Conservation (phyloP, 2,888 invertebrate genomes). For the Athripsodes cinereus region DNA sequence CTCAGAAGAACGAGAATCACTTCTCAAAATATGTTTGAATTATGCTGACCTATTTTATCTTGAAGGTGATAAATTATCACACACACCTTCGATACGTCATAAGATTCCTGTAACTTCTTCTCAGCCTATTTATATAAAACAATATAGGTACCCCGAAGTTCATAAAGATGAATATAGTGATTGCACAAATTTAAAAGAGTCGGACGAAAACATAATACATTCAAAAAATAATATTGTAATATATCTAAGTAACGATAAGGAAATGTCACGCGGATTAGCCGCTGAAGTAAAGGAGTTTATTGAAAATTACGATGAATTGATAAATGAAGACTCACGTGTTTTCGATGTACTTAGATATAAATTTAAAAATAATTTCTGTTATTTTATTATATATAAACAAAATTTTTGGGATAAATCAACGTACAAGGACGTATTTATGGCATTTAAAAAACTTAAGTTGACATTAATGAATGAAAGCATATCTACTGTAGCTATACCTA, state of each 20-base stretch:
- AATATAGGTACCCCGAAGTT: no score
- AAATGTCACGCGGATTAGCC: background rate
- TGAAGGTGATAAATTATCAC: no score
- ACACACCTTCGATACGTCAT: no score
- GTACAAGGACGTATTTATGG: slow-evolving; percentile 28
- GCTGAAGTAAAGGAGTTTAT: background rate
- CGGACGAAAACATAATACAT: background rate
- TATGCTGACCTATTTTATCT: no score
- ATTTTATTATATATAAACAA: slow-evolving; percentile 22
- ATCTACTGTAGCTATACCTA: slow-evolving; percentile 18
- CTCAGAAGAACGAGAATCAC: no score
- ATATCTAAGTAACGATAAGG: slow-evolving; percentile 1
- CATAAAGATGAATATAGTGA: no score
- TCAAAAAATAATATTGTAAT: background rate
- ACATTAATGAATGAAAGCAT: slow-evolving; percentile 17
- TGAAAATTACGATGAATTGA: no score
- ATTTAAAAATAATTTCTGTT: slow-evolving; percentile 11
- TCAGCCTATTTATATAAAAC: no score
- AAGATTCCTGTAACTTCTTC: no score
- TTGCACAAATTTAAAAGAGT: background rate
- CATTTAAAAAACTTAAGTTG: slow-evolving; percentile 14
- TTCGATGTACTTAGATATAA: background rate
- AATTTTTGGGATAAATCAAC: slow-evolving; percentile 24
- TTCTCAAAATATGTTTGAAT: no score
- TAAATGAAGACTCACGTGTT: background rate